Base-by-base conservation (phyloP, 2,888 invertebrate species). In the Sminthurinus aureus region DNA sequence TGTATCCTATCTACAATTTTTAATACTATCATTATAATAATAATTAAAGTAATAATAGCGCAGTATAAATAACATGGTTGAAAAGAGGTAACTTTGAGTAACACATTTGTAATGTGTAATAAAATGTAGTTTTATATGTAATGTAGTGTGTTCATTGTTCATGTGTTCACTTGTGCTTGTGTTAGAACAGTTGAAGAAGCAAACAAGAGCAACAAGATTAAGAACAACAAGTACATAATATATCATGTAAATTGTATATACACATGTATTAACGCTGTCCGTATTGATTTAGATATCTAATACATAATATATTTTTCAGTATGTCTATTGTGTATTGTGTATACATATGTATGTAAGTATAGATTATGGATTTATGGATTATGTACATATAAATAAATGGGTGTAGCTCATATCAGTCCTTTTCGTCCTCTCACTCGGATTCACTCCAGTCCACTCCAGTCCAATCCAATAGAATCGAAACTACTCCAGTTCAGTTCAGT, bases 21-120 rank as follows among this genome's bases (percentile, higher is more conserved):
- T 58, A 18, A 58, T 58, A 58, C 58, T 58, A 18, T 58, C 18
- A 15, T 13, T 58, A 58, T 18, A 58, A 6, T 13, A 18, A 58
- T 58, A 58, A 58, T n/a, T n/a, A n/a, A n/a, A n/a, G n/a, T 58
- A 58, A 58, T 58, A 58, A 11, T 58, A 58, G 18, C 38, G 26
- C 26, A 73, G 11, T 26, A 73, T 73, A 73, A 73, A 58, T 58
- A 18, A 58, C 4, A 58, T 58, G 58, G 58, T 58, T 58, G 15
- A 58, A 78, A 78, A 78, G 66, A 78, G 78, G 78, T 78, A 78
- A 78, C 78, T 18, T 66, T 78, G 78, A 66, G 78, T 66, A 78
- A 78, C 78, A 66, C 66, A 26, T 38, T 38, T 38, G 6, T 4
- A 38, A 38, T 38, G 38, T 66, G 78, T 78, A 78, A 24, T 26